Conservation (phyloP, 2,113 vertebrate genomes). For the Rhizomys pruinosus region DNA sequence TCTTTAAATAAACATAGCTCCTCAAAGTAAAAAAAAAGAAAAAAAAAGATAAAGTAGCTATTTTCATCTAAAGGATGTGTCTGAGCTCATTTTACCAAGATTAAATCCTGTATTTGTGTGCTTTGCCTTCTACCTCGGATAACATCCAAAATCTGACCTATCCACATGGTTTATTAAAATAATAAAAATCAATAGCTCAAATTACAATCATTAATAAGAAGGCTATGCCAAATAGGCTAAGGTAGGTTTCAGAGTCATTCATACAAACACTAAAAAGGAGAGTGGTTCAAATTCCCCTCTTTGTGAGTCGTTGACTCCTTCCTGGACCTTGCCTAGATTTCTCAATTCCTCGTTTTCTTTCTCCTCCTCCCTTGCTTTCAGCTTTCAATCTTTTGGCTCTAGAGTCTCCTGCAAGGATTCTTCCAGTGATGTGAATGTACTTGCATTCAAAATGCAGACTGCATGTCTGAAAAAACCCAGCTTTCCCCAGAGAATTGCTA, state of each 20-base stretch:
- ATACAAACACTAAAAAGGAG: rapidly evolving
- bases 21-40: not conserved
- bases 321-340: no score
- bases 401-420: not conserved
- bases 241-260: not conserved
- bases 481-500: not conserved
- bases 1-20: not conserved
- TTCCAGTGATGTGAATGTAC: not conserved
- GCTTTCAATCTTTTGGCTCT: not conserved
- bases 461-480: not conserved
- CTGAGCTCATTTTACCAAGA: not conserved
- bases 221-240: not conserved
- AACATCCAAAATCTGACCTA: not conserved
- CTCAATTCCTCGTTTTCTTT: not conserved
- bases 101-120: not conserved
- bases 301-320: not conserved
- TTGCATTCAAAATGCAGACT: not conserved
- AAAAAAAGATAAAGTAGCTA: not conserved
- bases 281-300: not conserved
- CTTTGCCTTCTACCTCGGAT: not conserved
- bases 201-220: not conserved
- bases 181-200: not conserved
- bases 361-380: not conserved
- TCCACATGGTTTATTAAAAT: not conserved
- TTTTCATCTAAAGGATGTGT: not conserved